Evolutionary conservation across 2,888 invertebrate genomes (phyloP).

Genomic region (Epinotia brunnichana): DNA sequence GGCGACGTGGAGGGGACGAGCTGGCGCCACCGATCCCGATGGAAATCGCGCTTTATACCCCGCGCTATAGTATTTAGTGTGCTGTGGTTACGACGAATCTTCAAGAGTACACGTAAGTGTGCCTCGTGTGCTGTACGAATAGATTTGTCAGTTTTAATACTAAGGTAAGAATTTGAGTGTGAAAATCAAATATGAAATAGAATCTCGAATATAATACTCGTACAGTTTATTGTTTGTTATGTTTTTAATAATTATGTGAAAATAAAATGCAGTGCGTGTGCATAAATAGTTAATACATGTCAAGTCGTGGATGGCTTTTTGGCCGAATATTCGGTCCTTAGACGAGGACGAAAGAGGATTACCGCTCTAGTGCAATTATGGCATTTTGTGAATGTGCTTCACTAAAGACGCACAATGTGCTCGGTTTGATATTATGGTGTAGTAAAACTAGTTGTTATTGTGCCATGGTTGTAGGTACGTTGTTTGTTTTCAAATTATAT

Average conservation of each 20-base stretch:
- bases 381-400: slow-evolving; percentile 6
- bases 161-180: neutral
- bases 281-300: neutral
- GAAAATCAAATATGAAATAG: slow-evolving; percentile 1
- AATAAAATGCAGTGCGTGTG: slow-evolving; percentile 3
- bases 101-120: neutral
- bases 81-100: neutral
- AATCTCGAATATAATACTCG: slow-evolving; percentile 40
- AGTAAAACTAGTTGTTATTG: slow-evolving; percentile 15
- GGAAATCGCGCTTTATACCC: too few species aligned
- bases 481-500: slow-evolving; percentile 23
- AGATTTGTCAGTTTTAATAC: neutral
- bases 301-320: slow-evolving; percentile 2
- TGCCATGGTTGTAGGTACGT: slow-evolving; percentile 15
- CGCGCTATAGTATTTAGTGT: too few species aligned
- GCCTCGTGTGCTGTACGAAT: slow-evolving; percentile 3
- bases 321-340: neutral
- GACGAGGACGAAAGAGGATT: neutral
- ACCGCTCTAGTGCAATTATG: slow-evolving; percentile 32
- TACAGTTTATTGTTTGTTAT: slow-evolving; percentile 8
- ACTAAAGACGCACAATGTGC: slow-evolving; percentile 6
- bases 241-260: slow-evolving; percentile 9
- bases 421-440: slow-evolving; percentile 11
- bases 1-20: too few species aligned
- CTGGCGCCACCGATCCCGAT: too few species aligned